phyloP scores from a whole-genome alignment of 30 jellyfish, hydroid and myxozoan genomes.

The Cassiopea andromeda region DNA sequence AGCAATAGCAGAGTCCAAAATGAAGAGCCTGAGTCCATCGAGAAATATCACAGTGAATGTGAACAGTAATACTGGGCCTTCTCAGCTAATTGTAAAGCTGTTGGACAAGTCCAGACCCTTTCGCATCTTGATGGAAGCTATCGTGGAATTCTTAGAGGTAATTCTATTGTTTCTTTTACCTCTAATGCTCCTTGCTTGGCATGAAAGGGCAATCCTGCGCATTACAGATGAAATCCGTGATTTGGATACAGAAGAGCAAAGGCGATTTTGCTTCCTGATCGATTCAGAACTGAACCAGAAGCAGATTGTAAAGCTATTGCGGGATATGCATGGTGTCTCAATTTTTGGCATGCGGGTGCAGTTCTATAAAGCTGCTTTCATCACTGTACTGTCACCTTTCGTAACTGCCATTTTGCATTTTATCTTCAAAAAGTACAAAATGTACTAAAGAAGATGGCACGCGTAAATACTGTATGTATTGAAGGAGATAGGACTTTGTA shows the following conservation, averaged over 20 bases:
- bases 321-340: constrained; percentile 60
- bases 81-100: constrained; percentile 4
- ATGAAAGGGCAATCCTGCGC: constrained; percentile 53
- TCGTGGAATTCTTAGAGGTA: constrained; percentile 32
- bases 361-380: constrained; percentile 59
- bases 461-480: background rate
- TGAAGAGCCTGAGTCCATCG: background rate
- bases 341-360: constrained; percentile 65
- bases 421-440: constrained; percentile 41
- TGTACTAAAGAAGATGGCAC: background rate
- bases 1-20: constrained; percentile 4
- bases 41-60: constrained; percentile 1
- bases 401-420: constrained; percentile 44
- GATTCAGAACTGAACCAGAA: constrained; percentile 16
- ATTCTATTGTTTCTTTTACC: constrained; percentile 49
- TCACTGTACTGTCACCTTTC: constrained; percentile 55
- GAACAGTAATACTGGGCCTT: constrained; percentile 11
- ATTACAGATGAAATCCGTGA: constrained; percentile 52
- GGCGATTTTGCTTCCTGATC: constrained; percentile 37
- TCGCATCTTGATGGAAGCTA: constrained; percentile 25
- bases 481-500: background rate
- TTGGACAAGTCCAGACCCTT: constrained; percentile 3
- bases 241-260: constrained; percentile 66
- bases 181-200: constrained; percentile 68
- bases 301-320: constrained; percentile 8